These are phyloP conservation scores for Theonella swinhoei DNA, from an alignment of 37 sponge, comb jelly and placozoan genomes.

Conservation along the genomic window DNA sequence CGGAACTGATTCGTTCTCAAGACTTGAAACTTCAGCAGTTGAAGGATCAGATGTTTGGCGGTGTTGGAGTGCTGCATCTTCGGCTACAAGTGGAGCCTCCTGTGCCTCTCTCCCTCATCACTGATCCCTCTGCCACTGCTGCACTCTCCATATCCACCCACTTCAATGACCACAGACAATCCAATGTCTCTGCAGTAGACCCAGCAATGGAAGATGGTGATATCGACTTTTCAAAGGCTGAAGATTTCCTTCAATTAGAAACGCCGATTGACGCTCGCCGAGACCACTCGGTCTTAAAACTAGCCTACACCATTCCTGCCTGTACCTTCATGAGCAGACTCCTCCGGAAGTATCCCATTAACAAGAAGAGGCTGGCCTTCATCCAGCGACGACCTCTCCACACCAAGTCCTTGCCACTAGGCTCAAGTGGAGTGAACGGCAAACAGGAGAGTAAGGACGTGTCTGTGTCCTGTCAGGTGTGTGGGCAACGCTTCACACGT, in stretches of 20 bases:
- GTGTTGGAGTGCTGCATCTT: background rate
- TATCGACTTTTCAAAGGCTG: conserved; percentile 54
- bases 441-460: conserved; percentile 41
- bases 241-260: conserved; percentile 51
- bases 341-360: conserved; percentile 40
- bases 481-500: conserved; percentile 46
- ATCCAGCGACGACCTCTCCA: conserved; percentile 24
- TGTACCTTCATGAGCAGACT: conserved; percentile 49
- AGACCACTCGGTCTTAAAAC: conserved; percentile 49
- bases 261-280: conserved; percentile 57
- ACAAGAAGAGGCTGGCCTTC: conserved; percentile 50
- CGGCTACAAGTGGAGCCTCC: conserved; percentile 26
- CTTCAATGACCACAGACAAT: conserved; percentile 42
- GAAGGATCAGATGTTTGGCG: conserved; percentile 19
- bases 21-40: conserved; percentile 50
- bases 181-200: background rate
- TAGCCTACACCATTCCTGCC: conserved; percentile 34
- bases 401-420: background rate
- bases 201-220: background rate
- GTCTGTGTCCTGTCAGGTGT: conserved; percentile 57
- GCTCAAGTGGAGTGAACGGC: background rate
- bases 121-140: conserved; percentile 2
- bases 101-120: conserved; percentile 9
- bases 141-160: conserved; percentile 48
- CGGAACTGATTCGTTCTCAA: conserved; percentile 47